Evolutionary conservation across 2,888 invertebrate species (phyloP).

Genomic region (Orthosia cruda): DNA sequence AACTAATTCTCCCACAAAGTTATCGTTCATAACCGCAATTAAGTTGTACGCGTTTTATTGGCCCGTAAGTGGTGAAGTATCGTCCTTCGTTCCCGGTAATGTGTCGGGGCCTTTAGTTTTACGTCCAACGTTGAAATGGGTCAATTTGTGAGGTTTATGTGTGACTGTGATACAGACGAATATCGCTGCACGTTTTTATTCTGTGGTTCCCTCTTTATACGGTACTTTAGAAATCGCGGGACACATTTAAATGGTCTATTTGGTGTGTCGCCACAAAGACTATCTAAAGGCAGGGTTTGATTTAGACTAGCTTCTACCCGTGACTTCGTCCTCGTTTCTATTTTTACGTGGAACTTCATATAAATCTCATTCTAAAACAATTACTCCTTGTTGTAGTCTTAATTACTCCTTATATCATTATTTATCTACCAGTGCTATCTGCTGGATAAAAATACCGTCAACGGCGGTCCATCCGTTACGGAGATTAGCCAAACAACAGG

Average conservation of each 20-base stretch:
- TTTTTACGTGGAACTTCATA: too few species aligned
- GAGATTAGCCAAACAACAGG: too few species aligned
- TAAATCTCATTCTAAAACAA: too few species aligned
- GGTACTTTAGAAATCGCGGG: constrained; percentile 59
- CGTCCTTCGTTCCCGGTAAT: constrained; percentile 68
- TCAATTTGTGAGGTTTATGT: constrained; percentile 74
- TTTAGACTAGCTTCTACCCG: not conserved
- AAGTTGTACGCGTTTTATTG: constrained; percentile 71
- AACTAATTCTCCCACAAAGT: constrained; percentile 50
- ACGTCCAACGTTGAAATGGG: constrained; percentile 71
- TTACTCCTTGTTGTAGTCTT: too few species aligned
- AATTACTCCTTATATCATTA: too few species aligned
- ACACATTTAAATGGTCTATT: constrained; percentile 59
- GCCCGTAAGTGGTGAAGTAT: constrained; percentile 71
- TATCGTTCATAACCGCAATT: constrained; percentile 67
- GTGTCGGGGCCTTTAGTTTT: constrained; percentile 73
- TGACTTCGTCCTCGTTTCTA: too few species aligned
- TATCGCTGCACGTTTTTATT: constrained; percentile 72
- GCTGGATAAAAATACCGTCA: too few species aligned
- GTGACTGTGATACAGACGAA: constrained; percentile 72
- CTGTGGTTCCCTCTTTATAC: constrained; percentile 64
- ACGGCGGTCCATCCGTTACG: too few species aligned
- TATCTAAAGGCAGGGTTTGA: constrained; percentile 33
- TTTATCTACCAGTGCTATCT: too few species aligned
- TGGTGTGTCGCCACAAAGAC: constrained; percentile 47